phyloP scores from a whole-genome alignment of 1,140 invertebrate species.

The Hyposmocoma kahamanoa region DNA sequence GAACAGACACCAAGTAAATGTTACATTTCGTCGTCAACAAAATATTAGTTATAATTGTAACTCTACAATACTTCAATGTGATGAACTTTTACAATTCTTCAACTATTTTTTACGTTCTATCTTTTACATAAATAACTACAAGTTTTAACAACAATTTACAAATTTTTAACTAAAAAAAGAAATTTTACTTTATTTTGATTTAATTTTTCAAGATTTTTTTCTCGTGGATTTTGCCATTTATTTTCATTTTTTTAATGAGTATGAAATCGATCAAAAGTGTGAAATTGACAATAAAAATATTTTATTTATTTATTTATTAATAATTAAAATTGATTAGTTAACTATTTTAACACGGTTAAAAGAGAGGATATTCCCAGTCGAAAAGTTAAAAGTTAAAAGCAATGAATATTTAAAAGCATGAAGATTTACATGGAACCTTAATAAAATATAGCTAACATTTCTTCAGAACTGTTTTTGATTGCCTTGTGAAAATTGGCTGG shows the following conservation, averaged over 20 bases:
- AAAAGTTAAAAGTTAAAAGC: background rate
- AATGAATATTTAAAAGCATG: slow-evolving; percentile 1
- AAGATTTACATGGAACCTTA: slow-evolving; percentile 11
- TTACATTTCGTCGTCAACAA: background rate
- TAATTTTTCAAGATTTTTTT: background rate
- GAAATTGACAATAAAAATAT: slow-evolving; percentile 13
- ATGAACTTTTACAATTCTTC: slow-evolving; percentile 8
- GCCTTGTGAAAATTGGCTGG: slow-evolving; percentile 42
- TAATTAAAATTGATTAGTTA: background rate
- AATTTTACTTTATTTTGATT: background rate
- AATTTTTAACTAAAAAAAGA: slow-evolving; percentile 8
- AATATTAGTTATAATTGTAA: slow-evolving; percentile 4
- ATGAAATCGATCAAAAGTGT: background rate
- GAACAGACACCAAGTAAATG: background rate
- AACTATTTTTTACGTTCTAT: background rate
- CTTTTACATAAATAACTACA: slow-evolving; percentile 18
- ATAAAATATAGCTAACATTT: background rate
- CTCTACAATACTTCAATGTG: slow-evolving; percentile 3
- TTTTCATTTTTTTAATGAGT: background rate
- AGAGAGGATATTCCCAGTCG: background rate
- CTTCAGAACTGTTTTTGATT: background rate
- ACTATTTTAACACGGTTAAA: background rate
- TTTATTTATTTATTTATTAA: background rate
- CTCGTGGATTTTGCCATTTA: background rate
- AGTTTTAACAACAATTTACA: slow-evolving; percentile 21